Evolutionary conservation across 2,113 vertebrate genomes (phyloP), one percentile per base, ranked within the genome.

Genomic region (Serinus canaria): DNA sequence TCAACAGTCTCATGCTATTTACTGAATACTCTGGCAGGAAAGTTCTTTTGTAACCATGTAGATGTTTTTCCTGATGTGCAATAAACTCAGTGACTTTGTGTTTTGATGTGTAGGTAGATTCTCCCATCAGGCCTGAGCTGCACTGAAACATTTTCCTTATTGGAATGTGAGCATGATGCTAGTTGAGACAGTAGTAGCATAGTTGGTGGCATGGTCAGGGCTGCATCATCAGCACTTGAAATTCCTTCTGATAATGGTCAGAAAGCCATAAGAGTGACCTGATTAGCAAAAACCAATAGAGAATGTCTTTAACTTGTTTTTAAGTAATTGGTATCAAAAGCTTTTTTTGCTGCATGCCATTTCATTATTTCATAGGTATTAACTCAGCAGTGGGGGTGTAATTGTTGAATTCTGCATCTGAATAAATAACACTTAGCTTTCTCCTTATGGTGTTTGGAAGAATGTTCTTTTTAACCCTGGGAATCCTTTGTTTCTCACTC

Each of bases 401-500:
- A 55, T 56, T 67, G 63, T 55, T 70, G 89, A 49, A 66, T 74
- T 85, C 66, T 83, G 59, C 50, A 47, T 92, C 82, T 74, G 43
- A 74, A 78, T 78, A 89, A 94, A 46, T 70, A 90, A 52, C 27
- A 27, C 39, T 75, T 76, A 43, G 46, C 21, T 75, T 87, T 93
- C 63, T 81, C 46, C 50, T 93, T 81, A 25, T 59, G 24, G 14
- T n/a, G 12, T 80, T 83, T 46, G 41, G 62, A 89, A 89, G 49
- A 83, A 73, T 85, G n/a, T 77, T 92, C 55, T 87, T 72, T 73
- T 74, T 70, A 88, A 87, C 75, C 30, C 31, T 33, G 39, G 15
- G 25, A 72, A 74, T 55, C 75, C 44, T 94, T 91, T 95, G 80
- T 95, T 89, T 89, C 78, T 91, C 44, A 15, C 53, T 95, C 77